Evolutionary conservation across 1,140 invertebrate genomes (phyloP).

Genomic region (Calliopsis andreniformis): DNA sequence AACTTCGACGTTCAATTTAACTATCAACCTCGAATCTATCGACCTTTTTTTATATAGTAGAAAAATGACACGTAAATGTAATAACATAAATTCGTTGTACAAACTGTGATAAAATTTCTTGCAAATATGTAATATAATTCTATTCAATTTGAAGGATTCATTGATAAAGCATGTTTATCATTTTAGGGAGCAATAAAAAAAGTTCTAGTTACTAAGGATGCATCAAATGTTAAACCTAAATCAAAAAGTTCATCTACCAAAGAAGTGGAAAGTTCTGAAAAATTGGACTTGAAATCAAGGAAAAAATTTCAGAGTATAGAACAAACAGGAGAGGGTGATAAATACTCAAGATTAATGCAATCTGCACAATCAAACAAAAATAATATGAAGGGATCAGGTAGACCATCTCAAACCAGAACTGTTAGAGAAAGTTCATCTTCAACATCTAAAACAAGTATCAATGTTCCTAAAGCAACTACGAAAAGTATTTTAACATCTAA

Average conservation of each 20-base stretch:
- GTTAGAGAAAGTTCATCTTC: conserved; percentile 36
- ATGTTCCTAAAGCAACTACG: not conserved
- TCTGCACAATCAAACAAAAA: conserved; percentile 34
- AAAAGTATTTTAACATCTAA: conserved; percentile 45
- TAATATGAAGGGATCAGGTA: conserved; percentile 7
- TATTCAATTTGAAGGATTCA: not conserved
- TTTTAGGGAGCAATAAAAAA: conserved; percentile 67
- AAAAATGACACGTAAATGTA: conserved; percentile 8
- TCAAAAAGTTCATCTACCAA: conserved; percentile 31
- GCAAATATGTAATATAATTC: too few species aligned
- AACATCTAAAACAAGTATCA: conserved; percentile 25
- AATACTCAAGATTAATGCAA: conserved; percentile 23
- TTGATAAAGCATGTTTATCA: too few species aligned
- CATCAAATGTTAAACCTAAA: conserved; percentile 44
- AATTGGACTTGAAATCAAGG: conserved; percentile 24
- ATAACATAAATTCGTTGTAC: not conserved
- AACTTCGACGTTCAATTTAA: conserved; percentile 6
- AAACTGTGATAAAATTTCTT: not conserved
- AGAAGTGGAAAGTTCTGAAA: conserved; percentile 16
- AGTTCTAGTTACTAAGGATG: conserved; percentile 39
- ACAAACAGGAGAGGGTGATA: conserved; percentile 25
- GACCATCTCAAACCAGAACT: conserved; percentile 26
- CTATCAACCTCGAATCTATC: conserved; percentile 56
- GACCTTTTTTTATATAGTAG: conserved; percentile 42
- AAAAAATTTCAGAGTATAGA: conserved; percentile 18